Conservation (phyloP, 2,888 invertebrate species). For the Neoitamus cyanurus region DNA sequence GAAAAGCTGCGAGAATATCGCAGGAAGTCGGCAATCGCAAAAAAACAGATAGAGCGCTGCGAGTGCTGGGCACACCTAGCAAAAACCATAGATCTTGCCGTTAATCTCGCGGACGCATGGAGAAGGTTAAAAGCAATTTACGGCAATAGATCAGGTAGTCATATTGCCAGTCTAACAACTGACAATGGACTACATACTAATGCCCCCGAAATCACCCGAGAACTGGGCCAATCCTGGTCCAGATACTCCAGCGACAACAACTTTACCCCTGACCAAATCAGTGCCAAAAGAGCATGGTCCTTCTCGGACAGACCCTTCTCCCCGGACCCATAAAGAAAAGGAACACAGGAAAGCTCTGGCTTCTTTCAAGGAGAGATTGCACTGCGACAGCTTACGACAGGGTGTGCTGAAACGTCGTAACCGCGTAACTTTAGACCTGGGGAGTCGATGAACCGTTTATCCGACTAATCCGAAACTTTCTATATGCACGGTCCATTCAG, state of each 20-base stretch:
- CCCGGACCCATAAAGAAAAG: not conserved
- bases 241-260: not conserved
- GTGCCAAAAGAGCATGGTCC: not conserved
- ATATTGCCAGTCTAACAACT: not conserved
- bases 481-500: not conserved
- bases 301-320: not conserved
- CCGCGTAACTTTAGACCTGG: not conserved
- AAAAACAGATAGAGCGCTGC: not conserved
- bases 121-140: not conserved
- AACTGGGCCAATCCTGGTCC: not conserved
- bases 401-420: not conserved
- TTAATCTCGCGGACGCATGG: not conserved
- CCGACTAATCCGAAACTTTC: not conserved
- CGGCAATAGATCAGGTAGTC: not conserved
- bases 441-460: not conserved
- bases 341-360: not conserved
- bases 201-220: not conserved
- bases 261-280: not conserved
- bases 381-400: not conserved
- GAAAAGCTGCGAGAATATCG: not conserved
- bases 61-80: not conserved
- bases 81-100: not conserved
- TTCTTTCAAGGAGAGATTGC: not conserved
- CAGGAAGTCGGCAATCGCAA: not conserved
- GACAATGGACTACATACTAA: not conserved